These are phyloP conservation scores for Eulemur coronatus DNA, from an alignment of 2,797 vertebrate species.

Conservation along the genomic window DNA sequence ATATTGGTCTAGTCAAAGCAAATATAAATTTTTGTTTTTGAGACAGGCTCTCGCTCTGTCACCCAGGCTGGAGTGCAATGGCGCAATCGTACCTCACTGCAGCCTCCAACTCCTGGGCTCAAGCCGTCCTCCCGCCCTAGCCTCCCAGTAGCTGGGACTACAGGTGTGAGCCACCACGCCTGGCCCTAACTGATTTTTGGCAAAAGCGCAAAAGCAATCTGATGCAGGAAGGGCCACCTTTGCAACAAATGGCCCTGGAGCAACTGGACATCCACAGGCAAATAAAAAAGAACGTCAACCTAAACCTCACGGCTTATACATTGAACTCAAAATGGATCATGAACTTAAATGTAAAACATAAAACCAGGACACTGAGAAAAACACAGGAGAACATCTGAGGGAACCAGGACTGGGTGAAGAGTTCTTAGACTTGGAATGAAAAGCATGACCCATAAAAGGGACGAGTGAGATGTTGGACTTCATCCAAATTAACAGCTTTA, in stretches of 20 bases:
- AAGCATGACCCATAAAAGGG: not conserved
- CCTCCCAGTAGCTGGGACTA: not conserved
- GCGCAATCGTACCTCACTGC: not conserved
- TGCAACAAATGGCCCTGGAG: accelerated
- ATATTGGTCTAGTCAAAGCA: not conserved
- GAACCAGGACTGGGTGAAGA: too few relatives aligned
- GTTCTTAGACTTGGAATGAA: not conserved
- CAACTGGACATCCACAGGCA: accelerated
- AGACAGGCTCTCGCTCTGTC: not conserved
- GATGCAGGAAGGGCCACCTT: accelerated
- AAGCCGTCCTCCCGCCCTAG: not conserved
- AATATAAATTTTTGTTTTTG: not conserved
- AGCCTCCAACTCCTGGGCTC: not conserved
- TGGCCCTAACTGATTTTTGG: not conserved
- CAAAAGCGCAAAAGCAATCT: accelerated
- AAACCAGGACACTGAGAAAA: not conserved
- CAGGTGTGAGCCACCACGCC: not conserved
- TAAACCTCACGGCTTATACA: not conserved
- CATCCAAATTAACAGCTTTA: not conserved
- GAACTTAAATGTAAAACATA: not conserved
- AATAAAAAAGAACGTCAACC: not conserved
- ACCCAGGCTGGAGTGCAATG: not conserved
- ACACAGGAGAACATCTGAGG: not conserved
- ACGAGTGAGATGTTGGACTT: not conserved
- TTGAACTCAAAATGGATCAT: accelerated